Evolutionary conservation across 1,140 invertebrate genomes (phyloP).

Genomic region (Trachelipus rathkii): DNA sequence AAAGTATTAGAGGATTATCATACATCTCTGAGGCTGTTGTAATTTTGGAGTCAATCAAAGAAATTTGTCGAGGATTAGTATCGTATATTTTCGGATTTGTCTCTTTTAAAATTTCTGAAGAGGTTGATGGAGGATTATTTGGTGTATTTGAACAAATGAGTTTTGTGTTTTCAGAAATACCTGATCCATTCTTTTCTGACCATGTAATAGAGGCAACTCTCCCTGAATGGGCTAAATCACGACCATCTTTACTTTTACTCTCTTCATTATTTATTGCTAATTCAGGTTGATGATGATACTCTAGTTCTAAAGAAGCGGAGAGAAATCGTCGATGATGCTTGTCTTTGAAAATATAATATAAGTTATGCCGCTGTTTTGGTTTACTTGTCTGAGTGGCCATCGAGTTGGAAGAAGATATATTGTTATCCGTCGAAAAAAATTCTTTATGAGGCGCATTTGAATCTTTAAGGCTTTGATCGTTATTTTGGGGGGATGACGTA

Average conservation of each 20-base stretch:
- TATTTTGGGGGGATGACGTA: too few species aligned
- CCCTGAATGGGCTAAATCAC: not conserved
- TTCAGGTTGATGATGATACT: slow-evolving; percentile 6
- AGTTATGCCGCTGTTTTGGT: not conserved
- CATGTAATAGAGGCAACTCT: not conserved
- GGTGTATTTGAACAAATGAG: not conserved
- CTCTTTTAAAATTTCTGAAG: not conserved
- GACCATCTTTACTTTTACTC: not conserved
- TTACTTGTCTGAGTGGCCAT: not conserved
- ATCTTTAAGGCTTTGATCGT: too few species aligned
- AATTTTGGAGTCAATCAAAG: not conserved
- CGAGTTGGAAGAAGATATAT: not conserved
- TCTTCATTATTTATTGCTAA: not conserved
- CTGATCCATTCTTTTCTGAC: not conserved
- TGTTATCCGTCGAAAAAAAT: not conserved
- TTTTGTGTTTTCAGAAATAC: not conserved
- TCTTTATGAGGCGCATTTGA: not conserved
- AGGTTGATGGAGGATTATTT: not conserved
- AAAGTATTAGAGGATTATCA: not conserved
- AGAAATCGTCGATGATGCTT: not conserved
- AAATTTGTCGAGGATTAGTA: not conserved
- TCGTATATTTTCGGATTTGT: not conserved
- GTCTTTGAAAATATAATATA: not conserved
- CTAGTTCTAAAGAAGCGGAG: not conserved
- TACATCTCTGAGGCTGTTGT: not conserved